Base-by-base conservation (phyloP, 2,888 invertebrate species). In the Malachius bipustulatus region DNA sequence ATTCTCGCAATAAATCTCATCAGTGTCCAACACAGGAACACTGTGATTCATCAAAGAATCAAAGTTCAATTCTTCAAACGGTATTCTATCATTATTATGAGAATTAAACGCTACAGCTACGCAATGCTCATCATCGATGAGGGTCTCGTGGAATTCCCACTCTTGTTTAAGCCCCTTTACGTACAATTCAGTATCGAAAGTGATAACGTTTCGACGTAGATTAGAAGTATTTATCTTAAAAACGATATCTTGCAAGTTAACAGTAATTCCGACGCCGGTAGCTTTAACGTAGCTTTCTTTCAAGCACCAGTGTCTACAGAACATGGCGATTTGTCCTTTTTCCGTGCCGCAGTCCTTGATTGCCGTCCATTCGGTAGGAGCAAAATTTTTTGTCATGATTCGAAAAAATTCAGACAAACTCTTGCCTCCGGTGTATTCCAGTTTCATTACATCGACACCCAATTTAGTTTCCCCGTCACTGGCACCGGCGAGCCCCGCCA, bases 261-360 rank as follows among this genome's bases (percentile, higher is more conserved):
- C 66, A 0, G 80, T 79, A 35, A 96, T 77, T 16, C 94, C 94
- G 14, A 80, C 66, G 12, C 94, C 93, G 35, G 80, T 69, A 43
- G 93, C 91, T 64, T 96, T 96, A 1, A 89, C 83, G 57, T 89
- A 91, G 56, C 90, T 83, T 60, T 96, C 94, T 62, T 96, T 96
- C 32, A 96, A 66, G 49, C 89, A 82, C 94, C 96, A 96, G 52
- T 83, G 71, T 41, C 94, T 70, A 59, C 82, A 90, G 62, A 94
- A 96, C 53, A 78, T 77, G 10, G 68, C 67, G 19, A 88, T 63
- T 57, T 85, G 77, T n/a, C 78, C 70, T 13, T 54, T 52, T 47
- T 84, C 78, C 31, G 60, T 63, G 8, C 60, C 52, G 39, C 63
- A 65, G 26, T 65, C 64, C 35, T 61, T 67, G 43, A 96, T 87